Evolutionary conservation across 2,888 invertebrate genomes (phyloP), one percentile per base, ranked within the genome.

Genomic region (Eupsilia transversa): DNA sequence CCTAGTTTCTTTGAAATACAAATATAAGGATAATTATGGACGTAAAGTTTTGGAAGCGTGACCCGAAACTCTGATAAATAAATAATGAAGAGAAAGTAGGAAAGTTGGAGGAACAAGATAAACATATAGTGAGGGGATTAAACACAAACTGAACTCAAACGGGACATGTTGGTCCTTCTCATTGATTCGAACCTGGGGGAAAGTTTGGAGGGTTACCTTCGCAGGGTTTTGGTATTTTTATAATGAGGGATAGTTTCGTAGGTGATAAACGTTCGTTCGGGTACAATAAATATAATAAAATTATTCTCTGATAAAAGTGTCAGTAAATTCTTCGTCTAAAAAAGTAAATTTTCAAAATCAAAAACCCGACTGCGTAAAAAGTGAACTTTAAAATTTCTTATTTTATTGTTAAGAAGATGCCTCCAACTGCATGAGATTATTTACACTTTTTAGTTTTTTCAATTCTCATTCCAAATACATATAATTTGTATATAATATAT

Each of bases 101-200:
- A 60, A 86, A 87, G 86, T 88, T 85, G 38, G 73, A 77, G 84
- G 81, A 65, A 52, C 61, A 86, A 85, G 78, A 77, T 84, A 85
- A 86, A 88, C 84, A 88, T 77, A 87, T 83, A 79, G 78, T 81
- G 68, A 63, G 74, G 77, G 84, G 80, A 79, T 86, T 80, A 80
- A 86, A 87, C 64, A 72, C 84, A 83, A 86, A 86, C 79, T 78
- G 72, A 80, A 80, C 79, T 80, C 63, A 46, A 80, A 81, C 77
- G 49, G 59, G 52, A 52, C 78, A 81, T 78, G 78, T 77, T 77
- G 76, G 38, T 65, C 60, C 67, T 83, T 60, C 49, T 74, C 65
- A 84, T 82, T 78, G 87, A 87, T 85, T 87, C 74, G 49, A 77
- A 79, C 35, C 74, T 70, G 56, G 12, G 38, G 14, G 10, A 63